These are phyloP conservation scores for Tychaedon coryphoeus DNA, from an alignment of 2,113 vertebrate genomes.

Conservation along the genomic window DNA sequence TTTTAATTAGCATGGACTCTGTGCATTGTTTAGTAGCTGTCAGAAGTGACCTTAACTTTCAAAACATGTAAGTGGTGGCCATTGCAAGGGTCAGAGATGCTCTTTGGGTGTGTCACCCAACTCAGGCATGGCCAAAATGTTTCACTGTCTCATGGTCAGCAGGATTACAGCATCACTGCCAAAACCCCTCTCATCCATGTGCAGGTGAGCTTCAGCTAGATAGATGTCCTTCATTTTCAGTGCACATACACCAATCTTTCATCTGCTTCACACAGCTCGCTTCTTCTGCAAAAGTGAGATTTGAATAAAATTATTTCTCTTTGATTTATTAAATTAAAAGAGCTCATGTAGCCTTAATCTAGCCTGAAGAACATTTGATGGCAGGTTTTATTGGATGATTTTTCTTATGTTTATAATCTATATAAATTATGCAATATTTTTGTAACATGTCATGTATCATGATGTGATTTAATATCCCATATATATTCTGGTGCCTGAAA, in stretches of 20 bases:
- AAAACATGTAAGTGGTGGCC: neutral
- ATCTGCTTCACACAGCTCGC: neutral
- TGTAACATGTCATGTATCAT: constrained; percentile 25
- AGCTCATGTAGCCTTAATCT: neutral
- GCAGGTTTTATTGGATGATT: neutral
- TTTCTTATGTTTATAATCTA: constrained; percentile 28
- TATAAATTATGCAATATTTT: constrained; percentile 52
- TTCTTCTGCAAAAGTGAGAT: neutral
- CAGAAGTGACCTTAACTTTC: neutral
- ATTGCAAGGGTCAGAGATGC: neutral
- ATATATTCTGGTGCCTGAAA: constrained; percentile 32
- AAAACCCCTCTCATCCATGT: neutral
- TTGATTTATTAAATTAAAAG: constrained; percentile 21
- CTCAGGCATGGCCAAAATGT: neutral
- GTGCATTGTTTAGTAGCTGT: neutral
- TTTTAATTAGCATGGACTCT: neutral
- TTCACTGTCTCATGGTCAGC: neutral
- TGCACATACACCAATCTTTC: neutral
- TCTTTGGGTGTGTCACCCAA: neutral
- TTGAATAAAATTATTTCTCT: neutral
- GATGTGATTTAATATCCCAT: constrained; percentile 45
- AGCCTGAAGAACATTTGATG: neutral
- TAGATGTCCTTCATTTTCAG: neutral
- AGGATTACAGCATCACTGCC: neutral
- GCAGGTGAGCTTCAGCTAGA: neutral